Evolutionary conservation across 2,113 vertebrate species (phyloP), one percentile per base, ranked within the genome.

Genomic region (Nymphicus hollandicus): DNA sequence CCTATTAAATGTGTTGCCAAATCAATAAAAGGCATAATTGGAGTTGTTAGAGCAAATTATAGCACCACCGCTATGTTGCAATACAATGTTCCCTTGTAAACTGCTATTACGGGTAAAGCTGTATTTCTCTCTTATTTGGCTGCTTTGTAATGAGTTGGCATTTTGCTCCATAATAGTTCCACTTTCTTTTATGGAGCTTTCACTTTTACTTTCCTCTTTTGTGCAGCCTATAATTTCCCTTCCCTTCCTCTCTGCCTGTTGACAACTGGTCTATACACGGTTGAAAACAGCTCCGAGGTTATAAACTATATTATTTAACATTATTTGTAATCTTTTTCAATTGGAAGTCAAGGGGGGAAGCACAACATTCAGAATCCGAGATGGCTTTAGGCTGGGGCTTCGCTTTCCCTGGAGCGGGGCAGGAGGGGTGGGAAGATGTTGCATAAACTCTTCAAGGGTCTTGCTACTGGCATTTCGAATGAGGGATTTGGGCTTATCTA

Each of bases 11-110:
- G 98, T 99, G 99, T 98, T 98, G 98, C 98, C 98, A 99, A 99
- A 99, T 99, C 99, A 99, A 99, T 99, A 99, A 98, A 98, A 99
- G 98, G 98, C 98, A 99, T 99, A 99, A 99, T 99, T 99, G 98
- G 99, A 99, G 99, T 99, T 99, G 99, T 99, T 99, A 99, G 99
- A 99, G 98, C 98, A 99, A 99, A 99, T 99, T 99, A 99, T 99
- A 99, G 99, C 98, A 97, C 98, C 98, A 98, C 99, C 98, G 99
- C 99, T 99, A 99, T 99, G 99, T 99, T 98, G 98, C 98, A 98
- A 98, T 98, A 99, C 99, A 99, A 98, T 99, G 98, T 99, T 99
- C 98, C 98, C 98, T 98, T 98, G 98, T 99, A 99, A 99, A 99
- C 99, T 98, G 98, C 99, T 99, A 99, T 99, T 99, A 99, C 98